Percentiles rank a stretch among this genome's conserved stretches.
phyloP scores from a whole-genome alignment of 1,140 invertebrate species.

The Aphaenogaster floridana region DNA sequence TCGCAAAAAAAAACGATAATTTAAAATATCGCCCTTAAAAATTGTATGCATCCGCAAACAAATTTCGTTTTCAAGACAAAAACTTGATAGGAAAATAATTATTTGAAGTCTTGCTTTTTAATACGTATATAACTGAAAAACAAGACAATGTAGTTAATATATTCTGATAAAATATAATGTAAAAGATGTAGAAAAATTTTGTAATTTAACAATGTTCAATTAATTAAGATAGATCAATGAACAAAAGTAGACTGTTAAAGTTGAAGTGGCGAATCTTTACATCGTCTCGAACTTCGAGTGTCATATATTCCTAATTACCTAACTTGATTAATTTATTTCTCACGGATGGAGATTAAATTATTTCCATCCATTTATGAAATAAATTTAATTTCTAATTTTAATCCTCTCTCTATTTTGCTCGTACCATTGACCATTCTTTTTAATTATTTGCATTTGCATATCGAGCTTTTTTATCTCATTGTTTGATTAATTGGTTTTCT shows the following conservation, averaged over 20 bases:
- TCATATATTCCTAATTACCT: constrained; percentile 61
- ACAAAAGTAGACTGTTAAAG: not conserved
- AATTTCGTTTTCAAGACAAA: not conserved
- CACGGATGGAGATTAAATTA: too few relatives aligned
- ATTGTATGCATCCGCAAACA: not conserved
- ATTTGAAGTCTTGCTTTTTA: not conserved
- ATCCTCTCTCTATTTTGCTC: too few relatives aligned
- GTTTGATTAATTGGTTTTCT: constrained; percentile 75
- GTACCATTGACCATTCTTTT: too few relatives aligned
- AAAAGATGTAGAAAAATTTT: not conserved
- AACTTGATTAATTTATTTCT: constrained; percentile 72
- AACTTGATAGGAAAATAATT: not conserved
- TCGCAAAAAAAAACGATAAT: constrained; percentile 17
- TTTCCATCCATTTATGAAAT: too few relatives aligned
- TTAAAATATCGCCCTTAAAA: constrained; percentile 3
- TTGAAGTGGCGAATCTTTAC: constrained; percentile 49
- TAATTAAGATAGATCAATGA: not conserved
- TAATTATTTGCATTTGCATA: too few relatives aligned
- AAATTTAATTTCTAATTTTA: too few relatives aligned
- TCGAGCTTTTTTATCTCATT: too few relatives aligned
- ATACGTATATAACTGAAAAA: not conserved
- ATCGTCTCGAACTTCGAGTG: constrained; percentile 60
- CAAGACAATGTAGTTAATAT: not conserved
- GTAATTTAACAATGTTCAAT: not conserved
- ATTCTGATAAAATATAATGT: not conserved